A percentile compares a stretch with the other conserved stretches of the same genome.
Evolutionary conservation across 1,140 invertebrate genomes (phyloP).

Genomic region (Plodia interpunctella): DNA sequence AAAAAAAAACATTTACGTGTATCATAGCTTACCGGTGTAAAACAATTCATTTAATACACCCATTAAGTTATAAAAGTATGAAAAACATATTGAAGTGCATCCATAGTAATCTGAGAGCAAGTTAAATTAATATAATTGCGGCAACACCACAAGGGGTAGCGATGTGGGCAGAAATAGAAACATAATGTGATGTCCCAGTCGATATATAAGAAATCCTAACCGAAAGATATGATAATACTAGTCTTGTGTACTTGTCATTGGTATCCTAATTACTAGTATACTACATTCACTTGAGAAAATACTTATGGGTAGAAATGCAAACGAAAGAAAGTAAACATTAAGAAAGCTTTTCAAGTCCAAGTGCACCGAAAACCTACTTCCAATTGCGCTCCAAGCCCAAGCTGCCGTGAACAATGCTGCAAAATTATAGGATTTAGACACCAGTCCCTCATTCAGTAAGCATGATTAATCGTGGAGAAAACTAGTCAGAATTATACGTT

Average conservation of each 20-base stretch:
- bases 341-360: slow-evolving; percentile 44
- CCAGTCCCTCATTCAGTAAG: slow-evolving; percentile 55
- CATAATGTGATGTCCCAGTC: slow-evolving; percentile 51
- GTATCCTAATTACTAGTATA: too few species aligned
- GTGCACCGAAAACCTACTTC: slow-evolving; percentile 68
- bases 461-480: slow-evolving; percentile 66
- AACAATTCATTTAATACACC: slow-evolving; percentile 7
- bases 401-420: slow-evolving; percentile 52
- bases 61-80: slow-evolving; percentile 39
- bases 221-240: slow-evolving; percentile 24
- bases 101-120: slow-evolving; percentile 38
- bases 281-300: too few species aligned
- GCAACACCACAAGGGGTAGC: slow-evolving; percentile 42
- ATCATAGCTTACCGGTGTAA: background rate
- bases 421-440: slow-evolving; percentile 66
- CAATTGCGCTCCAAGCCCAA: slow-evolving; percentile 39
- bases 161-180: slow-evolving; percentile 52
- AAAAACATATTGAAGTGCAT: slow-evolving; percentile 25
- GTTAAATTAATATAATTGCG: slow-evolving; percentile 50
- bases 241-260: too few species aligned
- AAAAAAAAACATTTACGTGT: background rate
- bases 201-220: slow-evolving; percentile 40
- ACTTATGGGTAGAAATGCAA: too few species aligned
- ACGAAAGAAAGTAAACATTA: slow-evolving; percentile 25
- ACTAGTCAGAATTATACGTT: slow-evolving; percentile 49